A percentile compares a stretch with the other conserved stretches of the same genome.
Evolutionary conservation across 1,140 invertebrate genomes (phyloP).

Genomic region (Acromyrmex heyeri): DNA sequence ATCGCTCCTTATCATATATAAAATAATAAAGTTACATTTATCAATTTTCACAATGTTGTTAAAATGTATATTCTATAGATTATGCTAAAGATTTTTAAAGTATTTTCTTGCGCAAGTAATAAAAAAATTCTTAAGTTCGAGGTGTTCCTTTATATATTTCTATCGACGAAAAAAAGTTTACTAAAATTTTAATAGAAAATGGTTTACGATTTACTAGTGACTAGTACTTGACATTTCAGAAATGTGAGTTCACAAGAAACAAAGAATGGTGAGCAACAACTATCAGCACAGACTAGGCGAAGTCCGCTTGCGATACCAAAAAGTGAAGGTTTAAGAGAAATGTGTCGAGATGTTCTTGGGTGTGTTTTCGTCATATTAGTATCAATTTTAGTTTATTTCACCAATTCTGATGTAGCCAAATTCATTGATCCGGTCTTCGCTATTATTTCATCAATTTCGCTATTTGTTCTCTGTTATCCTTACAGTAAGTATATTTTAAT

Average conservation of each 20-base stretch:
- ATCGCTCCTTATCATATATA: too few species aligned
- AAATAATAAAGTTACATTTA: not conserved
- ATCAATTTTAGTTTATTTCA: conserved; percentile 89
- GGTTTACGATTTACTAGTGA: not conserved
- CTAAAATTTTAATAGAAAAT: not conserved
- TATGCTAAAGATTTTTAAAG: not conserved
- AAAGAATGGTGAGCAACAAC: conserved; percentile 84
- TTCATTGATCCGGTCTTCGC: conserved; percentile 91
- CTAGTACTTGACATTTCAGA: conserved; percentile 67
- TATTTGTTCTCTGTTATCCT: conserved; percentile 90
- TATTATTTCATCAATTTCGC: conserved; percentile 89
- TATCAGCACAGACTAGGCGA: conserved; percentile 82
- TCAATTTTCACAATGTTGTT: not conserved
- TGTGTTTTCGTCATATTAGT: conserved; percentile 91
- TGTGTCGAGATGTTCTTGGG: conserved; percentile 89
- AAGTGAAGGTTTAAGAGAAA: conserved; percentile 87
- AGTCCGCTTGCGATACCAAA: conserved; percentile 82
- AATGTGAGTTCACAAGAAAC: conserved; percentile 86
- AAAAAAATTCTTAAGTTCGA: not conserved
- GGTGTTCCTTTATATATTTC: too few species aligned
- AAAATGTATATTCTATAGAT: not conserved
- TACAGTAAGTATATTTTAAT: conserved; percentile 88
- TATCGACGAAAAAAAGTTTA: too few species aligned
- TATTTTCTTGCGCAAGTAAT: not conserved
- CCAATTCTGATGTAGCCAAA: conserved; percentile 88